Conservation (phyloP, 2,888 invertebrate genomes). For the Thumatha senex region DNA sequence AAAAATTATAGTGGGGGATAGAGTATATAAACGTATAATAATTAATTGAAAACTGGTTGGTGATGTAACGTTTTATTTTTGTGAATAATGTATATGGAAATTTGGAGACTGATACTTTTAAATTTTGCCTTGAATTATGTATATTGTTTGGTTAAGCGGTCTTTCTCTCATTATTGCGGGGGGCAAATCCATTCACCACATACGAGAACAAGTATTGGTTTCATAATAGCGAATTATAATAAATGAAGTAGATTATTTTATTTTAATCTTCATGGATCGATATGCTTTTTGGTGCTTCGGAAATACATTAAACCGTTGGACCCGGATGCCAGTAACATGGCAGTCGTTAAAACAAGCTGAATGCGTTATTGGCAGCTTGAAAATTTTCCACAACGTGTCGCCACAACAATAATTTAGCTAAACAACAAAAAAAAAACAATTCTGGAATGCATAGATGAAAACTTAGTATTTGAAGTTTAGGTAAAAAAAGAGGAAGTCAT, state of each 20-base stretch:
- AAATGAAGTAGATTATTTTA: neutral
- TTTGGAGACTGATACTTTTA: neutral
- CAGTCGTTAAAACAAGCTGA: no score
- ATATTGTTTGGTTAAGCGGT: neutral
- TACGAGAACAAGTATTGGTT: slow-evolving; percentile 6
- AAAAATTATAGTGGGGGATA: neutral
- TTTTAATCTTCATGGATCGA: neutral
- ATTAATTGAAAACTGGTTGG: neutral
- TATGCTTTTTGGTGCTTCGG: no score
- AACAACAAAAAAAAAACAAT: no score
- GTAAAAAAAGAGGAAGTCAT: no score
- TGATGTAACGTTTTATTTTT: neutral
- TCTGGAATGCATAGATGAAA: no score
- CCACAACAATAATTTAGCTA: no score
- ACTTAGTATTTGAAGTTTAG: no score
- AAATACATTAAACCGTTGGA: no score
- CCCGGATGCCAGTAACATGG: no score
- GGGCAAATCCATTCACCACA: slow-evolving; percentile 5
- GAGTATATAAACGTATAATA: neutral
- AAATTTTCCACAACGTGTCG: no score
- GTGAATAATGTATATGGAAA: neutral
- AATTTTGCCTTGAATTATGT: neutral
- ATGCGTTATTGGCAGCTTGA: no score
- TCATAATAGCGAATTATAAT: neutral
- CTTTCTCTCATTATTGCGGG: slow-evolving; percentile 2